Percentiles rank a stretch among this genome's conserved stretches.
Evolutionary conservation across 2,888 invertebrate species (phyloP).

Genomic region (Zygaena filipendulae): DNA sequence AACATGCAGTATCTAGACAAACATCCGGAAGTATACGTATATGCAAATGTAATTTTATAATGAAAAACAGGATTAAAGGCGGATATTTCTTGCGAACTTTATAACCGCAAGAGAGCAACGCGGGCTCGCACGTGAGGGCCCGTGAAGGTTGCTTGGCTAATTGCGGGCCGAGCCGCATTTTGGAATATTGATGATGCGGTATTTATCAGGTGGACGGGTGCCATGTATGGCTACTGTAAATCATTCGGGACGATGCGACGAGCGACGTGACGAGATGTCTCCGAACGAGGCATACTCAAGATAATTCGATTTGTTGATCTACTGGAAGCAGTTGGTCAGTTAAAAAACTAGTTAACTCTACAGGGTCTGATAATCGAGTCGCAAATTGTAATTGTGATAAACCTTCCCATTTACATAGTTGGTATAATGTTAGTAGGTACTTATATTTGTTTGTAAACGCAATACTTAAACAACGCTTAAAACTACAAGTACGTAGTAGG

Average conservation of each 20-base stretch:
- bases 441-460: too few relatives aligned
- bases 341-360: constrained; percentile 10
- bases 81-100: neutral
- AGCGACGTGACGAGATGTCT: constrained; percentile 64
- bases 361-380: constrained; percentile 8
- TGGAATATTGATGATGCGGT: constrained; percentile 67
- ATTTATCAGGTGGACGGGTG: constrained; percentile 62
- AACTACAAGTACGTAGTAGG: too few relatives aligned
- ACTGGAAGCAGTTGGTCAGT: constrained; percentile 10
- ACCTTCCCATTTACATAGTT: too few relatives aligned
- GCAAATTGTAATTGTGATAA: too few relatives aligned
- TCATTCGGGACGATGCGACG: constrained; percentile 55
- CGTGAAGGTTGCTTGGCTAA: constrained; percentile 62
- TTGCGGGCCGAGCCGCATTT: constrained; percentile 62
- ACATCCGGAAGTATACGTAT: constrained; percentile 29
- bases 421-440: too few relatives aligned
- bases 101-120: too few relatives aligned
- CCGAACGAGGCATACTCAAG: too few relatives aligned
- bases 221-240: constrained; percentile 63
- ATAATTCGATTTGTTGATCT: constrained; percentile 12
- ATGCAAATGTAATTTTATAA: constrained; percentile 48
- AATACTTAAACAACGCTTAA: too few relatives aligned
- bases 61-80: constrained; percentile 59
- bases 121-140: constrained; percentile 55
- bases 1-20: too few relatives aligned